phyloP scores from a whole-genome alignment of 92 coral and sea anemone species.

The Pocillopora meandrina region DNA sequence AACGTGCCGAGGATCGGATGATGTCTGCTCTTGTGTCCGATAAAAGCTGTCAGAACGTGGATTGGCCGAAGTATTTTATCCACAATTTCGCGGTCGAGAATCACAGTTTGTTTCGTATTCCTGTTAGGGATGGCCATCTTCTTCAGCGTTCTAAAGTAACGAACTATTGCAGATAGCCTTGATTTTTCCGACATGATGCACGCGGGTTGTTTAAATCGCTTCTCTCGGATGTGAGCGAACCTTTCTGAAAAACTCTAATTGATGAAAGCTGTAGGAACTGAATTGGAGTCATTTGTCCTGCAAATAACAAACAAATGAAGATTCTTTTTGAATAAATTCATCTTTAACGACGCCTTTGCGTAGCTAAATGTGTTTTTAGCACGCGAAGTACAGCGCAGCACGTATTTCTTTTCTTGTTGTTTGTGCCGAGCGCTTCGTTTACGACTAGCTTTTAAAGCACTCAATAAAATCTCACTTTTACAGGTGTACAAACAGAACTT shows the following conservation, averaged over 20 bases:
- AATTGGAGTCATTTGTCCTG: conserved; percentile 40
- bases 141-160: conserved; percentile 55
- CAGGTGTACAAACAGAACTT: conserved; percentile 37
- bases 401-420: too few relatives aligned
- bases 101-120: conserved; percentile 15
- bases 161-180: conserved; percentile 51
- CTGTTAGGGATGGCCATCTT: conserved; percentile 58
- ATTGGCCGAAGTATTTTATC: conserved; percentile 66
- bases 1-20: conserved; percentile 60
- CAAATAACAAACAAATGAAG: conserved; percentile 29
- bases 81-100: conserved; percentile 62
- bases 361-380: neutral
- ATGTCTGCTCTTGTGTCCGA: conserved; percentile 80
- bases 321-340: neutral
- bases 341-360: neutral
- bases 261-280: conserved; percentile 25
- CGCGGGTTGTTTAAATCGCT: neutral
- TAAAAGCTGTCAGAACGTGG: conserved; percentile 77
- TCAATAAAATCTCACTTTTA: conserved; percentile 6
- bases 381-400: neutral
- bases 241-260: neutral
- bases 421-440: neutral
- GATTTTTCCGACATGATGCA: conserved; percentile 56
- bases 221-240: neutral
- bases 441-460: neutral